Conservation (phyloP, 2,797 vertebrate species). For the Hoplostethus mediterraneus region DNA sequence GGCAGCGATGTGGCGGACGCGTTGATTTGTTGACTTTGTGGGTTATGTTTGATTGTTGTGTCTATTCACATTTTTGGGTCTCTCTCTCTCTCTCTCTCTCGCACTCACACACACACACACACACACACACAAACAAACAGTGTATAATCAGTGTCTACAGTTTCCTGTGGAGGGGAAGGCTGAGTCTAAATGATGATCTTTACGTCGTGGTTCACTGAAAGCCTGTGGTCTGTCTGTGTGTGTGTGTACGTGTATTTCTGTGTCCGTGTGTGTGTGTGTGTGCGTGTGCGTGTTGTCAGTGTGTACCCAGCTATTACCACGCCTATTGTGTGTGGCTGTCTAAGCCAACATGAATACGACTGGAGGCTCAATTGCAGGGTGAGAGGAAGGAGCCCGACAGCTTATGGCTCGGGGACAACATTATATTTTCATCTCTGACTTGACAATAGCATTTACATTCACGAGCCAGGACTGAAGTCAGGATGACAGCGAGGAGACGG, state of each 20-base stretch:
- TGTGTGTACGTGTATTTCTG: conserved; percentile 59
- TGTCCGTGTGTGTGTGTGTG: conserved; percentile 48
- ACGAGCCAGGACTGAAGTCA: conserved; percentile 23
- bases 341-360: conserved; percentile 64
- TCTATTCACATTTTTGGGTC: conserved; percentile 10
- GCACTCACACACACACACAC: conserved; percentile 29
- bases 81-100: conserved; percentile 6
- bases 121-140: conserved; percentile 55
- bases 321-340: conserved; percentile 72
- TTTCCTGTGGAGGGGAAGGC: conserved; percentile 69
- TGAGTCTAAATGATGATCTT: conserved; percentile 76
- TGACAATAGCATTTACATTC: conserved; percentile 55
- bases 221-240: conserved; percentile 67
- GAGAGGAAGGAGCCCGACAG: conserved; percentile 44
- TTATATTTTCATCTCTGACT: conserved; percentile 64
- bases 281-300: conserved; percentile 33
- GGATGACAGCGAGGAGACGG: conserved; percentile 5
- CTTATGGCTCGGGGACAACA: conserved; percentile 50
- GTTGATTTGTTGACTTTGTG: neutral
- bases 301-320: conserved; percentile 71
- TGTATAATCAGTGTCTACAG: conserved; percentile 75
- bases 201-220: conserved; percentile 76
- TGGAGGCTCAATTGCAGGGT: conserved; percentile 66
- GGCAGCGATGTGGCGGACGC: neutral
- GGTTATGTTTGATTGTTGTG: neutral